Evolutionary conservation across 2,797 vertebrate species (phyloP), one percentile per base, ranked within the genome.

Genomic region (Pelodytes ibericus): DNA sequence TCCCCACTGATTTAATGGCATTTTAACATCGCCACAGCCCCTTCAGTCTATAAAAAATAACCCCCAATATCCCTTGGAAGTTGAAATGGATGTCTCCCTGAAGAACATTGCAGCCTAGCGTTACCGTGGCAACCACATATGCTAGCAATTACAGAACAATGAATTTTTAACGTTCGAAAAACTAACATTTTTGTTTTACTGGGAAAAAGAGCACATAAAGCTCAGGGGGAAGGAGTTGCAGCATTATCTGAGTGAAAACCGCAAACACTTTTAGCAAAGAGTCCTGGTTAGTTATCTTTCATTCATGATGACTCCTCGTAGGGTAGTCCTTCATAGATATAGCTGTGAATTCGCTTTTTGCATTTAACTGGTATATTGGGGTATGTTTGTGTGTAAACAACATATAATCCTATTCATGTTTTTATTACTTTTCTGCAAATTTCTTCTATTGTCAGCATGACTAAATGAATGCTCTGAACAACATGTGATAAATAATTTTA

Each of bases 51-150:
- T 39, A 62, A 29, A 33, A 61, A 69, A 70, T 25, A 62, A 13
- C 33, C 56, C 63, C 65, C 41, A 61, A 62, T 69, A 66, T 76
- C 41, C 56, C 30, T 56, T 3, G n/a, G 24, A 69, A 70, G 25
- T 60, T 68, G 61, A 70, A 75, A 56, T 62, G 47, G 18, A 57
- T 63, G 58, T 76, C 57, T 70, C 66, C 74, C 73, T 29, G 69
- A 69, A 61, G 73, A 20, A 69, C 64, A 62, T 27, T 70, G 44
- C 44, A 69, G 66, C 15, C 74, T 56, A 53, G 22, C 9, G 74
- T 63, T 75, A 8, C 66, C 53, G 53, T 76, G 56, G 58, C 25
- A 70, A 76, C 65, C 58, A 41, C 31, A 70, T 61, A 75, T 75
- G 47, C 64, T 60, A 0, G 29, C 44, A 62, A 76, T 76, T 69